phyloP scores from a whole-genome alignment of 2,797 vertebrate genomes.

The Diplodus sargus region DNA sequence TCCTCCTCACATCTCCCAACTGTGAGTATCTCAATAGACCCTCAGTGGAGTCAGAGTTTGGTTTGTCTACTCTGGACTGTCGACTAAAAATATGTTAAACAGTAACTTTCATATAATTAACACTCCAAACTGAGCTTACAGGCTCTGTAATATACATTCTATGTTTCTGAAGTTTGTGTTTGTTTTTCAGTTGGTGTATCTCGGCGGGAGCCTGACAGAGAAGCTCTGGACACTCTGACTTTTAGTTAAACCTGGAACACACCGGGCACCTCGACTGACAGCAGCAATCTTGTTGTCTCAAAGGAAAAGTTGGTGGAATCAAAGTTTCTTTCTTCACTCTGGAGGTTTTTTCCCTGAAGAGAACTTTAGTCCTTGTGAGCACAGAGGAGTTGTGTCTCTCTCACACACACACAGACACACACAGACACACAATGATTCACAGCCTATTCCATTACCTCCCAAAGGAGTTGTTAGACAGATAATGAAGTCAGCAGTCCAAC shows the following conservation, averaged over 20 bases:
- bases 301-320: neutral
- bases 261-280: neutral
- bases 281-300: neutral
- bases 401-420: neutral
- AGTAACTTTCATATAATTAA: too few species aligned
- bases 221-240: neutral
- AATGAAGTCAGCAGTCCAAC: slow-evolving; percentile 69
- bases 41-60: too few species aligned
- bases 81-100: too few species aligned
- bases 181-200: neutral
- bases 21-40: too few species aligned
- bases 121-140: too few species aligned
- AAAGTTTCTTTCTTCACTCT: neutral
- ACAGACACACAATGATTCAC: slow-evolving; percentile 22
- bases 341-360: neutral
- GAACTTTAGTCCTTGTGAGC: slow-evolving; percentile 10
- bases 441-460: slow-evolving; percentile 50
- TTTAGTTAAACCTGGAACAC: too few species aligned
- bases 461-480: slow-evolving; percentile 59
- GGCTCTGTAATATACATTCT: too few species aligned
- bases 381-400: neutral
- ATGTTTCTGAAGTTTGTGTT: too few species aligned
- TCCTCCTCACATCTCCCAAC: too few species aligned
- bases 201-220: neutral
- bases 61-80: too few species aligned